These are phyloP conservation scores for Epistrophe eligans DNA, from an alignment of 2,888 invertebrate genomes.

Conservation along the genomic window DNA sequence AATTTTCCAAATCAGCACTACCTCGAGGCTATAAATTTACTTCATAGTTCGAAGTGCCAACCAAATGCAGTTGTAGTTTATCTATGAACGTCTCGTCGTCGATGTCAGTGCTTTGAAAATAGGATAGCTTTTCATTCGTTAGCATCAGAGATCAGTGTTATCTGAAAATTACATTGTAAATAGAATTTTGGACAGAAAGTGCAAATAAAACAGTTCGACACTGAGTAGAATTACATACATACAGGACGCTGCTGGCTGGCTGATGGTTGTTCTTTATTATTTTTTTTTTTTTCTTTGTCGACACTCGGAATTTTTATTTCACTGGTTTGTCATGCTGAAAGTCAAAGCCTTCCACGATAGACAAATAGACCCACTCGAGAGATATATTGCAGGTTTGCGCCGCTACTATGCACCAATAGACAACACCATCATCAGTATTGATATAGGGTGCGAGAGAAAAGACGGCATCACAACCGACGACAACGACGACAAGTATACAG, in stretches of 20 bases:
- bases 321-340: conserved; percentile 58
- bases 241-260: too few relatives aligned
- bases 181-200: conserved; percentile 49
- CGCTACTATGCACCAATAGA: conserved; percentile 42
- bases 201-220: conserved; percentile 35
- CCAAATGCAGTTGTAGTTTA: neutral
- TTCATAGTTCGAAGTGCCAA: conserved; percentile 11
- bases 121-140: conserved; percentile 24
- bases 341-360: conserved; percentile 44
- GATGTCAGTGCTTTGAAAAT: conserved; percentile 15
- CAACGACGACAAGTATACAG: neutral
- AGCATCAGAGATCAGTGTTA: conserved; percentile 27
- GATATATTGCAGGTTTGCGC: conserved; percentile 64
- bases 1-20: conserved; percentile 29
- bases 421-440: conserved; percentile 26
- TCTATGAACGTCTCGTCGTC: neutral
- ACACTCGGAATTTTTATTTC: conserved; percentile 58
- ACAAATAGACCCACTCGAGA: conserved; percentile 52
- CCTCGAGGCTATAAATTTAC: conserved; percentile 40
- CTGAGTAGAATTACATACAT: neutral
- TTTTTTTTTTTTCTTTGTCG: neutral
- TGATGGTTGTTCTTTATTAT: neutral
- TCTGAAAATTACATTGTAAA: conserved; percentile 58
- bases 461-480: neutral
- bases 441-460: conserved; percentile 32